Percentiles rank a stretch among this genome's conserved stretches.
Evolutionary conservation across 2,113 vertebrate species (phyloP).

Genomic region (Hypocryptadius cinnamomeus): DNA sequence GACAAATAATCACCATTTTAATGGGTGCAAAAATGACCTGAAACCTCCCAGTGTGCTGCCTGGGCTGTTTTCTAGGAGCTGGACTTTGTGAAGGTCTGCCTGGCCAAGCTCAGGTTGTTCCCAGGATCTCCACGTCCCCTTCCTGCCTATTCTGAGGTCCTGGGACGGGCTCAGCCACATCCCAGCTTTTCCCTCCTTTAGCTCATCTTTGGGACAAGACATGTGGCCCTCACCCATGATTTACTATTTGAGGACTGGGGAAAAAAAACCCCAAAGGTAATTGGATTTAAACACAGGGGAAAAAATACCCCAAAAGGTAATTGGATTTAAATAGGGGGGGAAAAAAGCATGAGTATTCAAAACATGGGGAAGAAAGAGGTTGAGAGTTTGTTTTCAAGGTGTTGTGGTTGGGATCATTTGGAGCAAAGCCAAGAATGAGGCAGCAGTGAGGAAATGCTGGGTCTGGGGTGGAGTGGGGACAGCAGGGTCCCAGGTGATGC

Average conservation of each 20-base stretch:
- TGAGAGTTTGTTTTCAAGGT: not conserved
- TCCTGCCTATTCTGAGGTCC: not conserved
- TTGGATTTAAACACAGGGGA: no score
- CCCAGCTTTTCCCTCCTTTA: not conserved
- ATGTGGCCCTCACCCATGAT: not conserved
- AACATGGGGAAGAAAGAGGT: not conserved
- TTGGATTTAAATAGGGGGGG: not conserved
- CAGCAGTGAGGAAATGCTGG: not conserved
- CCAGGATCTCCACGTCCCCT: not conserved
- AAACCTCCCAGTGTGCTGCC: not conserved
- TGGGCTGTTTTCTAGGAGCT: not conserved
- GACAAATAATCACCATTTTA: not conserved
- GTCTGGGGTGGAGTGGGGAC: not conserved
- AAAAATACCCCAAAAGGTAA: not conserved
- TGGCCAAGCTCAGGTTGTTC: not conserved
- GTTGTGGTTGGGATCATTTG: not conserved
- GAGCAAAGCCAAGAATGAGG: not conserved
- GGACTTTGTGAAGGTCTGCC: not conserved
- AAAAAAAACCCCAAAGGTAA: no score
- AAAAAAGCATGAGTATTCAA: not conserved
- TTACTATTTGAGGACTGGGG: no score
- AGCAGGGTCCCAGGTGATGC: accelerated
- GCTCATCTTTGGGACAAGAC: accelerated
- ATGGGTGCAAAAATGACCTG: accelerated
- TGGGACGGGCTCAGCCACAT: not conserved